phyloP scores from a whole-genome alignment of 2,888 invertebrate genomes.

The Latheticus oryzae region DNA sequence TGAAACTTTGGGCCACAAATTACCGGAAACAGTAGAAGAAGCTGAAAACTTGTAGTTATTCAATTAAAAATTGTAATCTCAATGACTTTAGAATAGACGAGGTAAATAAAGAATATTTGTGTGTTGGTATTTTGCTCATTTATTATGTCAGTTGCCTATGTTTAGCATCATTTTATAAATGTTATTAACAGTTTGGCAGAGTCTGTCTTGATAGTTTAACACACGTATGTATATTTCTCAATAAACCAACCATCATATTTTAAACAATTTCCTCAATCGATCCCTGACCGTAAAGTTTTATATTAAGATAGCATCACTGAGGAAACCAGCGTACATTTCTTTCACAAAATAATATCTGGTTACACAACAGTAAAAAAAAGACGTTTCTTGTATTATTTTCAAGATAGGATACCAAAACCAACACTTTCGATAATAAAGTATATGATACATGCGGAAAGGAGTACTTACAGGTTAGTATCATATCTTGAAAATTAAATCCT shows the following conservation, averaged over 20 bases:
- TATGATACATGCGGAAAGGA: conserved; percentile 21
- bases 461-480: too few relatives aligned
- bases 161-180: conserved; percentile 45
- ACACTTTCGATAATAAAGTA: conserved; percentile 8
- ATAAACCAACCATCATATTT: conserved; percentile 45
- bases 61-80: background rate
- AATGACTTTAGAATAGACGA: background rate
- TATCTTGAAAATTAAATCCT: conserved; percentile 32
- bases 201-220: conserved; percentile 40
- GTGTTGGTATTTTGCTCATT: conserved; percentile 46
- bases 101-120: conserved; percentile 38
- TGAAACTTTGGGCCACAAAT: conserved; percentile 71
- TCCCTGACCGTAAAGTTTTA: conserved; percentile 39
- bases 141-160: conserved; percentile 46
- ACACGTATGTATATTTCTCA: conserved; percentile 43
- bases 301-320: conserved; percentile 36
- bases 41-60: conserved; percentile 58
- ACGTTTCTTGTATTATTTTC: conserved; percentile 16
- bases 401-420: conserved; percentile 15
- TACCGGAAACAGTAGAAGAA: conserved; percentile 73
- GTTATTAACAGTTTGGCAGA: conserved; percentile 43
- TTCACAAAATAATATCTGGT: conserved; percentile 41
- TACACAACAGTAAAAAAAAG: conserved; percentile 38
- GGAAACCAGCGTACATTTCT: conserved; percentile 36
- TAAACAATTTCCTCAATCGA: conserved; percentile 44